Evolutionary conservation across 2,113 vertebrate species (phyloP).

Genomic region (Tupaia tana): DNA sequence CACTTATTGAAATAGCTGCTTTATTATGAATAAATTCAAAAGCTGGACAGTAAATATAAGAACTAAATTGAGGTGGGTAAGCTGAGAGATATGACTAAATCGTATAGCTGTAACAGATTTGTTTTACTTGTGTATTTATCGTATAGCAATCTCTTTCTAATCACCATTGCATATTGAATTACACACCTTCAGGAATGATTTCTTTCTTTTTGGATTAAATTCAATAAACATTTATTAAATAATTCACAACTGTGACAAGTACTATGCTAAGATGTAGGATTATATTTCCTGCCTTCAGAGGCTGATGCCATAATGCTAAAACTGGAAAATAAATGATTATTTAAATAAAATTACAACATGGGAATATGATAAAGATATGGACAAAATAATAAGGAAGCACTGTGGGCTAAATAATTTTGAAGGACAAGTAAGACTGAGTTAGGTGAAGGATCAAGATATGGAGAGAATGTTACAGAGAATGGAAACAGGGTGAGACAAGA

Average conservation of each 20-base stretch:
- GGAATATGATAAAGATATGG: not conserved
- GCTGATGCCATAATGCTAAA: not conserved
- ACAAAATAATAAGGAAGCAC: not conserved
- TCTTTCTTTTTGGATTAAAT: not conserved
- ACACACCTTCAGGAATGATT: not conserved
- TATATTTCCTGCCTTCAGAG: not conserved
- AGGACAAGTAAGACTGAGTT: not conserved
- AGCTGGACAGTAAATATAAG: not conserved
- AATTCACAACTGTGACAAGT: not conserved
- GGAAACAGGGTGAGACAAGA: not conserved
- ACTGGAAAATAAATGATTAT: not conserved
- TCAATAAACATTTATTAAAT: not conserved
- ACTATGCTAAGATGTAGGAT: not conserved
- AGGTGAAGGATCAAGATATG: not conserved
- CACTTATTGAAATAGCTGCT: not conserved
- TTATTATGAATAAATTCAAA: conserved; percentile 36
- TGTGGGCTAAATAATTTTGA: not conserved
- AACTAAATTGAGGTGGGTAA: not conserved
- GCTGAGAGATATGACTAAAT: not conserved
- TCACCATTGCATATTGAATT: not conserved
- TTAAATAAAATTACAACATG: not conserved
- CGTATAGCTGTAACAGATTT: not conserved
- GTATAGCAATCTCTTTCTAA: not conserved
- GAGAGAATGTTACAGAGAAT: not conserved
- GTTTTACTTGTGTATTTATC: not conserved